Base-by-base conservation (phyloP, 2,888 invertebrate genomes). In the Pomacea canaliculata region DNA sequence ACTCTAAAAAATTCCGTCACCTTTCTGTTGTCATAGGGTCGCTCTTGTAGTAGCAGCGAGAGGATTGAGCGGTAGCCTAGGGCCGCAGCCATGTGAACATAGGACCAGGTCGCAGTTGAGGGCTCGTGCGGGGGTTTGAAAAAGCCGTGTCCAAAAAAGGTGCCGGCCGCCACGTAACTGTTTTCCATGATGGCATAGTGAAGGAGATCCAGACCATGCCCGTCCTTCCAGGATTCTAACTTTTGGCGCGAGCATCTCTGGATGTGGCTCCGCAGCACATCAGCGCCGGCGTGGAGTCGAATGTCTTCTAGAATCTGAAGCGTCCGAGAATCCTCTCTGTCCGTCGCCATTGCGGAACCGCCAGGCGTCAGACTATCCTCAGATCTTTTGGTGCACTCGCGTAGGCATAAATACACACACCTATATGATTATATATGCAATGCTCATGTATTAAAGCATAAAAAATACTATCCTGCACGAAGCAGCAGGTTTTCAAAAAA, bases 181-280 rank as follows among this genome's bases (percentile, higher is more conserved):
- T 84, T 84, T 4, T 85, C 79, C 65, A 88, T 77, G 9, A 89
- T 87, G 59, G 87, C 84, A 76, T 87, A 84, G 70, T 89, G 89
- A 9, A 88, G 79, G 10, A 88, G 76, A 77, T 89, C 84, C 62
- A 87, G 79, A n/a, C 79, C 81, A 56, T 83, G 74, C 12, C 79
- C 80, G 66, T 87, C 87, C 18, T 79, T 75, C 82, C 85, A 85
- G 2, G 81, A 69, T 49, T 76, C 56, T 16, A 85, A 27, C 23
- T 37, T 72, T 18, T 68, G 60, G 19, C 69, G 68, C n/a, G 79
- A 76, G 74, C 83, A 85, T 69, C 79, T 82, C 60, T 81, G 80
- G 10, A 86, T 71, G 48, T 71, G 73, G 0, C 56, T 63, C 12
- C 80, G 75, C n/a, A 83, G 68, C 65, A 70, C 68, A n/a, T 76